Conservation (phyloP, 2,888 invertebrate species). For the Ectemnius continuus region DNA sequence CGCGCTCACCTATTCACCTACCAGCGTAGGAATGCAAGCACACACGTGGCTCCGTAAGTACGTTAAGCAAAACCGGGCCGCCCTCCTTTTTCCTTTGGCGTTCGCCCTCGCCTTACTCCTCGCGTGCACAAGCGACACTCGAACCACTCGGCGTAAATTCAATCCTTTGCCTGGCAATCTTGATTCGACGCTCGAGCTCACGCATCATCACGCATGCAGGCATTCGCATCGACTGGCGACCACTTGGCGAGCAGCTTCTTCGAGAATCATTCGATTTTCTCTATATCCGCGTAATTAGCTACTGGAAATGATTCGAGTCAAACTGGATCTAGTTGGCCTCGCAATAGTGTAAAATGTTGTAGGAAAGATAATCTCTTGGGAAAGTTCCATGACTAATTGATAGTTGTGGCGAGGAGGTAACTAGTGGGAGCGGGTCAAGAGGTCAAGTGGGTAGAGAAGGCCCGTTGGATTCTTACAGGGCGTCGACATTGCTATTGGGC, state of each 20-base stretch:
- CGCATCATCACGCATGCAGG: no score
- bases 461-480: conserved; percentile 50
- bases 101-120: conserved; percentile 26
- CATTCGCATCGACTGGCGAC: no score
- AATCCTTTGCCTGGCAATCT: conserved; percentile 2
- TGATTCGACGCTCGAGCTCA: neutral
- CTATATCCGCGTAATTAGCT: neutral
- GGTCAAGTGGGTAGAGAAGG: neutral
- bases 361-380: no score
- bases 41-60: conserved; percentile 1
- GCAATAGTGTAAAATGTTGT: no score
- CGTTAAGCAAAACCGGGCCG: conserved; percentile 14
- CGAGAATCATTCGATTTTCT: neutral
- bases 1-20: neutral
- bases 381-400: no score
- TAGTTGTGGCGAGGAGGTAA: neutral
- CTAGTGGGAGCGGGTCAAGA: neutral
- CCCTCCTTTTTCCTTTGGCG: conserved; percentile 23
- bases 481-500: conserved; percentile 41
- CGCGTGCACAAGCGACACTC: conserved; percentile 17
- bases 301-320: neutral
- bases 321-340: neutral
- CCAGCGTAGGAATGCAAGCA: conserved; percentile 17
- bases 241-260: no score
- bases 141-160: conserved; percentile 8